phyloP scores from a whole-genome alignment of 1,140 invertebrate species.

The Trichogramma pretiosum region DNA sequence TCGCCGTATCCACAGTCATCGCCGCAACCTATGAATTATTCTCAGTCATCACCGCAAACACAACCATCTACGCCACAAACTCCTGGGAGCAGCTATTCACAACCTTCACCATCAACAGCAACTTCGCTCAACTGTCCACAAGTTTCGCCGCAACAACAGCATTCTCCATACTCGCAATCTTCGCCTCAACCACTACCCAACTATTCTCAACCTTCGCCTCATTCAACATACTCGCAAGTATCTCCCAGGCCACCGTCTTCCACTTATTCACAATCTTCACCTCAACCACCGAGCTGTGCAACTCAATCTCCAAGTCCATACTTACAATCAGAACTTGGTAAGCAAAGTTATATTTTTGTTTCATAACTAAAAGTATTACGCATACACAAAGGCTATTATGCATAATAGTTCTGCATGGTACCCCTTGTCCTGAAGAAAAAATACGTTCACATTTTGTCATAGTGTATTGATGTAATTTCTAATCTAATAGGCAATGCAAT shows the following conservation, averaged over 20 bases:
- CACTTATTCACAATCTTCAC: slow-evolving; percentile 33
- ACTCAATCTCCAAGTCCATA: slow-evolving; percentile 26
- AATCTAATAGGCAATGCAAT: no score
- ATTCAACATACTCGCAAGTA: slow-evolving; percentile 15
- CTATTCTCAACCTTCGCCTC: slow-evolving; percentile 34
- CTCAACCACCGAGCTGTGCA: slow-evolving; percentile 31
- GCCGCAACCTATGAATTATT: slow-evolving; percentile 35
- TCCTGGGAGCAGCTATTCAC: slow-evolving; percentile 27
- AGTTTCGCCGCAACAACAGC: slow-evolving; percentile 22
- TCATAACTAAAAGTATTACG: no score
- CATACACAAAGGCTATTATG: no score
- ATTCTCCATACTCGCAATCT: slow-evolving; percentile 31
- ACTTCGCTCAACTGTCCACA: slow-evolving; percentile 18
- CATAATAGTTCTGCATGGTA: no score
- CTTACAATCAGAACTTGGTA: slow-evolving; percentile 12
- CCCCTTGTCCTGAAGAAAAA: no score
- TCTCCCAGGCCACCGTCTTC: slow-evolving; percentile 22
- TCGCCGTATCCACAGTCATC: slow-evolving; percentile 34
- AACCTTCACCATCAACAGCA: slow-evolving; percentile 23
- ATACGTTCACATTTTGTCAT: no score
- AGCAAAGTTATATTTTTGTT: not conserved
- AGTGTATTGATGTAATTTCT: no score
- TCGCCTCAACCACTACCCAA: slow-evolving; percentile 31
- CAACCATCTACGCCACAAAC: slow-evolving; percentile 23
- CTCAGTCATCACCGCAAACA: slow-evolving; percentile 29